Percentiles rank a stretch among this genome's conserved stretches.
Conservation (phyloP, 2,888 invertebrate genomes). For the Luperina nickerlii region DNA sequence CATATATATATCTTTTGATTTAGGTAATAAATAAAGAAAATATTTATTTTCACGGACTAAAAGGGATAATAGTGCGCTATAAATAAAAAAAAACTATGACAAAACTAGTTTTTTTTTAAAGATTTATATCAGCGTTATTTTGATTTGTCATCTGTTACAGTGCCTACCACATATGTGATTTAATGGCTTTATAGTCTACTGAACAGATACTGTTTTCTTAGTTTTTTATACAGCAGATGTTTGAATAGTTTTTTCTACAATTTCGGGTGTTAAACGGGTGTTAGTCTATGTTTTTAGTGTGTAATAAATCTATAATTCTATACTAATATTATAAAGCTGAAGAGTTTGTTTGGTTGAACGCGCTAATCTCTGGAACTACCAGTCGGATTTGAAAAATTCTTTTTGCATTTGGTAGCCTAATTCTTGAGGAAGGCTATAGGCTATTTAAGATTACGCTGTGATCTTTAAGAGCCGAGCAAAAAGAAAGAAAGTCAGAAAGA, state of each 20-base stretch:
- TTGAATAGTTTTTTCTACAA: slow-evolving; percentile 19
- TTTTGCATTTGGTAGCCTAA: no score
- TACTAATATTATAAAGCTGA: no score
- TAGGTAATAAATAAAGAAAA: background rate
- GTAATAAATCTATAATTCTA: no score
- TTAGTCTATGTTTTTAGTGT: background rate
- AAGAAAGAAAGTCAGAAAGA: no score
- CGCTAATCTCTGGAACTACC: no score
- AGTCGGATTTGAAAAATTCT: no score
- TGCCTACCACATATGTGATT: background rate
- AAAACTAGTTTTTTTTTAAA: background rate
- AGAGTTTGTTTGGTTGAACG: no score
- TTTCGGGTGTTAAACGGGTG: background rate
- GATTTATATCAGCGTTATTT: background rate
- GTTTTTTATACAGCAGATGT: slow-evolving; percentile 28
- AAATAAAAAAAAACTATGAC: background rate
- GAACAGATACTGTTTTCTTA: slow-evolving; percentile 12
- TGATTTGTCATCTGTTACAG: slow-evolving; percentile 11
- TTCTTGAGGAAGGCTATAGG: no score
- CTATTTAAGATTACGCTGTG: no score
- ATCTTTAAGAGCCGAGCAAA: no score
- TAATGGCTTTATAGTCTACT: slow-evolving; percentile 12
- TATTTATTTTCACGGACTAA: background rate
- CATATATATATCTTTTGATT: no score
- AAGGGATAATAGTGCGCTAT: background rate